Conservation (phyloP, 2,888 invertebrate genomes). For the Himalopsyche japonica region DNA sequence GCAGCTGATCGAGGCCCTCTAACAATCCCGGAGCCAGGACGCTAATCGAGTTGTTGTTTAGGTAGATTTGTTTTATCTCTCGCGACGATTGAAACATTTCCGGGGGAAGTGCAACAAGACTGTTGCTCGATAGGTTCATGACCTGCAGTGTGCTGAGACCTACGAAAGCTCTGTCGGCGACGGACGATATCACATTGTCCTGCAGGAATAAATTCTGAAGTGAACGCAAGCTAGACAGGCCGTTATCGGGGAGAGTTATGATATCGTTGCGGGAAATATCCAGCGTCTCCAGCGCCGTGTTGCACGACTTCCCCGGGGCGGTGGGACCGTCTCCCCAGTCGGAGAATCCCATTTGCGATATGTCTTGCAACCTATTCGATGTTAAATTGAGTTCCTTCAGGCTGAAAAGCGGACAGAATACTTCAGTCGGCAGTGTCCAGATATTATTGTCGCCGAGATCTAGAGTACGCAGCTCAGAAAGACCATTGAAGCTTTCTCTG, state of each 20-base stretch:
- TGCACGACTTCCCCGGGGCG: constrained; percentile 70
- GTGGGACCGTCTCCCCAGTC: constrained; percentile 72
- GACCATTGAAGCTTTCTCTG: constrained; percentile 70
- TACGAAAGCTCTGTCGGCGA: constrained; percentile 75
- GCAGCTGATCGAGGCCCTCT: constrained; percentile 72
- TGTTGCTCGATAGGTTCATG: constrained; percentile 80
- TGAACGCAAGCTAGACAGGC: constrained; percentile 70
- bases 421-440: constrained; percentile 72
- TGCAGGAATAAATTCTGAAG: constrained; percentile 72
- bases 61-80: constrained; percentile 71
- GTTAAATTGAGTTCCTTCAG: constrained; percentile 74
- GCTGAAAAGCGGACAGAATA: constrained; percentile 72
- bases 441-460: constrained; percentile 78
- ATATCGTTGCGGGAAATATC: constrained; percentile 78
- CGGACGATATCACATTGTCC: constrained; percentile 74
- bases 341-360: constrained; percentile 74
- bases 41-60: constrained; percentile 77
- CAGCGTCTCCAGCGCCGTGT: constrained; percentile 68
- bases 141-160: constrained; percentile 70
- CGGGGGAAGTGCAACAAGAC: constrained; percentile 74
- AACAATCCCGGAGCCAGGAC: constrained; percentile 76
- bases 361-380: constrained; percentile 76
- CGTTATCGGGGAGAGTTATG: constrained; percentile 69
- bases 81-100: constrained; percentile 76
- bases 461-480: constrained; percentile 67